Evolutionary conservation across 2,113 vertebrate genomes (phyloP), one percentile per base, ranked within the genome.

Genomic region (Trematomus loennbergii): DNA sequence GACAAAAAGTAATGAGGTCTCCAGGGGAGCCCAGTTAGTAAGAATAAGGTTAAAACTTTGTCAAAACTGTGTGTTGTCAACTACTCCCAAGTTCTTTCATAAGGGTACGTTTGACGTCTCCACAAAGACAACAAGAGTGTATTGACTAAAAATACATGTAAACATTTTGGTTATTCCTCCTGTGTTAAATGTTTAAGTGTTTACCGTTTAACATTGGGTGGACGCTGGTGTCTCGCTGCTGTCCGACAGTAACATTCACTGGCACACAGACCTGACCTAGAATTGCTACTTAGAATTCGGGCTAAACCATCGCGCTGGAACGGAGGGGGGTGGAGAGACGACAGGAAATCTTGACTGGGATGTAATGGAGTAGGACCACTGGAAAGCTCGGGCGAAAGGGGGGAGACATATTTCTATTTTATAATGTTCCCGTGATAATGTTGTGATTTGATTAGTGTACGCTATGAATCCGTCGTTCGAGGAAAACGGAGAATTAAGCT

Each of bases 271-370:
- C 89, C 91, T 95, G 94, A 96, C 95, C 95, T 95, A 95, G 95
- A 94, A 95, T 93, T 91, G 92, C 94, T 93, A 94, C 93, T 94
- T 94, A 94, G 94, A 95, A 95, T 93, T 93, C 92, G 94, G 95
- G 66, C 91, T 79, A 58, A 93, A 95, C 95, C 95, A 96, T 93
- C 66, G 5, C 61, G 61, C 55, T 11, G 70, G 70, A 91, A 17
- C 87, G 50, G 84, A 68, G 66, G 90, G 92, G 52, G 72, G 59
- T 80, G 55, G 48, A 50, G 81, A 67, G 82, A 83, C 89, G 87
- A 82, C 89, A 93, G 91, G 91, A 93, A 93, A 93, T 89, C 86
- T 94, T 91, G 91, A 91, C 92, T 92, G 93, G 87, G 92, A 93
- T 91, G 88, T 92, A 93, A 94, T 93, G 91, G 92, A 93, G 93